Conservation (phyloP, 2,888 invertebrate species). For the Drosophila gaucha region DNA sequence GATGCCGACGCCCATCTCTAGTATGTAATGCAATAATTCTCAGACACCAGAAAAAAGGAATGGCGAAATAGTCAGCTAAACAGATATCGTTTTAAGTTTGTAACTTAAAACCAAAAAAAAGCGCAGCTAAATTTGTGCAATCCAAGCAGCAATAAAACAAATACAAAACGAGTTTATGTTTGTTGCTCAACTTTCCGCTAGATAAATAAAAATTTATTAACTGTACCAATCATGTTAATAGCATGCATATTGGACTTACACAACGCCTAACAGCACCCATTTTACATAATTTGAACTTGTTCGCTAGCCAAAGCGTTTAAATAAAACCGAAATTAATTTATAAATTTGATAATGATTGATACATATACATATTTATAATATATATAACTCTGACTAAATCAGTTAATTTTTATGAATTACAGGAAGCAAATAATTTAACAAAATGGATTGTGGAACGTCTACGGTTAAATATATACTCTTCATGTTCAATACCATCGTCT, state of each 20-base stretch:
- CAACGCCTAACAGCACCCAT: constrained; percentile 8
- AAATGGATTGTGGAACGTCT: constrained; percentile 90
- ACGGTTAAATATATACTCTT: constrained; percentile 93
- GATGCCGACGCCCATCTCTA: too few relatives aligned
- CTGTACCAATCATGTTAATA: constrained; percentile 17
- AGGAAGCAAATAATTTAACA: constrained; percentile 61
- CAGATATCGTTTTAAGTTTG: neutral
- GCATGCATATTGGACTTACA: constrained; percentile 17
- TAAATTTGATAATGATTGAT: too few relatives aligned
- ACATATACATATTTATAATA: neutral
- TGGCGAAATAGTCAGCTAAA: neutral
- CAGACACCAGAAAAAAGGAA: neutral
- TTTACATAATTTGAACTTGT: constrained; percentile 37
- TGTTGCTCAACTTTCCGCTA: constrained; percentile 11
- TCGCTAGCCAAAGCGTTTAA: neutral
- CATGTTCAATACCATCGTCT: constrained; percentile 91
- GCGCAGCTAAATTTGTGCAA: neutral
- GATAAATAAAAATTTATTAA: constrained; percentile 29
- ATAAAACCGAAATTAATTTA: neutral
- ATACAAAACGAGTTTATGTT: constrained; percentile 9
- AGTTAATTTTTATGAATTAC: constrained; percentile 15
- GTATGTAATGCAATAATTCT: too few relatives aligned
- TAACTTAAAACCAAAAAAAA: neutral
- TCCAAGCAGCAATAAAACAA: neutral
- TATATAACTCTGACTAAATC: neutral